These are phyloP conservation scores for Lepidostoma basale DNA, from an alignment of 1,140 invertebrate genomes.

Conservation along the genomic window DNA sequence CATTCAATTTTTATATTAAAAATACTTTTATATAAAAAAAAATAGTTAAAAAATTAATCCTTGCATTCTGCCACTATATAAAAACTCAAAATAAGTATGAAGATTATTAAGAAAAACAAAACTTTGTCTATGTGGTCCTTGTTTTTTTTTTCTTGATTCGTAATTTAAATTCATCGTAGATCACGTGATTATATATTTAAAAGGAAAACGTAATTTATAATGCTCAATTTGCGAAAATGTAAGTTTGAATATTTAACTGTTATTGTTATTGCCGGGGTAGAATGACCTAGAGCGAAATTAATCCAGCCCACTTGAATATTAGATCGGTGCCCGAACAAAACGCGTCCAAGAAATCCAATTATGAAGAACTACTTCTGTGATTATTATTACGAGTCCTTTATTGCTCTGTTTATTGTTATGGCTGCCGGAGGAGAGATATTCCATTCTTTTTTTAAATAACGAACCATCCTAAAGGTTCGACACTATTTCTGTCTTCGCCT, in stretches of 20 bases:
- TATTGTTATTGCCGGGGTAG: slow-evolving; percentile 19
- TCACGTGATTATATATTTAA: slow-evolving; percentile 3
- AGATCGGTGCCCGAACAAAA: slow-evolving; percentile 18
- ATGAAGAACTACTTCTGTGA: slow-evolving; percentile 33
- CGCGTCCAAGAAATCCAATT: slow-evolving; percentile 40
- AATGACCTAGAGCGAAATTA: slow-evolving; percentile 17
- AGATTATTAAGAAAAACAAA: no score
- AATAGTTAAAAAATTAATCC: no score
- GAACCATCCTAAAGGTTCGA: no score
- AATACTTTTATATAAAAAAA: no score
- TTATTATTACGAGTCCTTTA: slow-evolving; percentile 31
- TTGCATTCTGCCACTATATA: no score
- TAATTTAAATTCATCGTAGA: no score
- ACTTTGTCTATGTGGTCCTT: no score
- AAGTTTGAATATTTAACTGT: slow-evolving; percentile 40
- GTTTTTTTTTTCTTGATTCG: no score
- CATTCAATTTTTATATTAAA: no score
- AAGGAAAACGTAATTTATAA: slow-evolving; percentile 2
- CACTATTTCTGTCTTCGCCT: no score
- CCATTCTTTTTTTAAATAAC: slow-evolving; percentile 38
- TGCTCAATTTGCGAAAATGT: slow-evolving; percentile 2
- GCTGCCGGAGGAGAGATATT: slow-evolving; percentile 22
- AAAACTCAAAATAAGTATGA: no score
- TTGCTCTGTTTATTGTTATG: slow-evolving; percentile 35
- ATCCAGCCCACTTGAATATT: slow-evolving; percentile 27